Evolutionary conservation across 2,113 vertebrate genomes (phyloP).

Genomic region (Dinomys branickii): DNA sequence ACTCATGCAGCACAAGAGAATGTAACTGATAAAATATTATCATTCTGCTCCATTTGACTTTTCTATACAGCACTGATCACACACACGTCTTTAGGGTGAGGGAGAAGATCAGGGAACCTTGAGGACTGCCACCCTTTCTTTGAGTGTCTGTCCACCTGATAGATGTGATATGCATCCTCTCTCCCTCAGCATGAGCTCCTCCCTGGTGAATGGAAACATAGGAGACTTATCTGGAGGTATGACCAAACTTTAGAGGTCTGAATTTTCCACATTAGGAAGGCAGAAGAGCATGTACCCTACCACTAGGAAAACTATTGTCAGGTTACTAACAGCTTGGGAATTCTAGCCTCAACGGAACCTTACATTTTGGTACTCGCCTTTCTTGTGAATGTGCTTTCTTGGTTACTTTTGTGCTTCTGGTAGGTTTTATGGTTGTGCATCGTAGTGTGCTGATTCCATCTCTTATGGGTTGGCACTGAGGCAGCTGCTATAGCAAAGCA

Average conservation of each 20-base stretch:
- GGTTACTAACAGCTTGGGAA: background rate
- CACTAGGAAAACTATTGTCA: background rate
- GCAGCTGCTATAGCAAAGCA: background rate
- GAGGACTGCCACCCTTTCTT: background rate
- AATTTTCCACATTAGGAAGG: background rate
- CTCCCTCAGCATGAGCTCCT: background rate
- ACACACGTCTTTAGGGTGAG: background rate
- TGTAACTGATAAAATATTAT: background rate
- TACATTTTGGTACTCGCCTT: background rate
- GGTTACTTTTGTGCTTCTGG: background rate
- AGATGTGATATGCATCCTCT: background rate
- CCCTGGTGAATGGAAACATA: background rate
- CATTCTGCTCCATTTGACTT: background rate
- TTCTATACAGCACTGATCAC: background rate
- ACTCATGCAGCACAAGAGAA: background rate
- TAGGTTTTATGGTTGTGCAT: background rate
- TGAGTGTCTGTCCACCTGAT: no score
- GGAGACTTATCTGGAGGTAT: background rate
- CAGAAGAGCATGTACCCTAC: background rate
- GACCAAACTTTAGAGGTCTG: accelerated
- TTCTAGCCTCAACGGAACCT: background rate
- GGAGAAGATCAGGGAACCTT: background rate
- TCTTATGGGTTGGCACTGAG: background rate
- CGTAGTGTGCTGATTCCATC: background rate
- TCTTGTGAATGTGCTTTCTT: background rate